phyloP scores from a whole-genome alignment of 1,140 invertebrate genomes.

The Myzus persicae region DNA sequence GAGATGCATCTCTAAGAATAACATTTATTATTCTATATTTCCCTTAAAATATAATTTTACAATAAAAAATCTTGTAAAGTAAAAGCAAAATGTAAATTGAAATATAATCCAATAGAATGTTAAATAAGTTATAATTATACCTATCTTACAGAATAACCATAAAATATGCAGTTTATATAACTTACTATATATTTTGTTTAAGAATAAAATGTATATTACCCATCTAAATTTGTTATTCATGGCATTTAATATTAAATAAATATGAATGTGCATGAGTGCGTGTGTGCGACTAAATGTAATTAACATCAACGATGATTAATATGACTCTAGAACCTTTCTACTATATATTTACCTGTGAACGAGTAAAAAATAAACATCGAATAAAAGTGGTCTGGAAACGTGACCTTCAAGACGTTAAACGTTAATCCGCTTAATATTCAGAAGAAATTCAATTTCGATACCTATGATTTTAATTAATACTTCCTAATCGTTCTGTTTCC shows the following conservation, averaged over 20 bases:
- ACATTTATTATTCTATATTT: background rate
- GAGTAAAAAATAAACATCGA: background rate
- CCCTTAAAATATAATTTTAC: background rate
- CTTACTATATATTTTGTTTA: background rate
- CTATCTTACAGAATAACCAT: background rate
- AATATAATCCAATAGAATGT: background rate
- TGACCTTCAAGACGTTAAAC: background rate
- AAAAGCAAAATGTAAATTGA: no score
- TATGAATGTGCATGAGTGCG: background rate
- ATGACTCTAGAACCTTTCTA: background rate
- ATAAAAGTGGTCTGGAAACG: background rate
- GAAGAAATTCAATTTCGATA: background rate
- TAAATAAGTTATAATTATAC: background rate
- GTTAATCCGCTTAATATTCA: background rate
- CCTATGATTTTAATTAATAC: background rate
- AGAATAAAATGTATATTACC: background rate
- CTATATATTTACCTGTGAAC: background rate
- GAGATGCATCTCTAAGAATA: background rate
- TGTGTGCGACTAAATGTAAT: background rate
- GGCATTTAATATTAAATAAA: background rate
- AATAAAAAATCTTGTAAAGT: background rate
- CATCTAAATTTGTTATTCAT: background rate
- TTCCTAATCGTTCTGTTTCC: background rate
- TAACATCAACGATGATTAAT: background rate
- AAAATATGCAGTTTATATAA: background rate